phyloP scores from a whole-genome alignment of 2,797 vertebrate species.

The Botia kubotai region DNA sequence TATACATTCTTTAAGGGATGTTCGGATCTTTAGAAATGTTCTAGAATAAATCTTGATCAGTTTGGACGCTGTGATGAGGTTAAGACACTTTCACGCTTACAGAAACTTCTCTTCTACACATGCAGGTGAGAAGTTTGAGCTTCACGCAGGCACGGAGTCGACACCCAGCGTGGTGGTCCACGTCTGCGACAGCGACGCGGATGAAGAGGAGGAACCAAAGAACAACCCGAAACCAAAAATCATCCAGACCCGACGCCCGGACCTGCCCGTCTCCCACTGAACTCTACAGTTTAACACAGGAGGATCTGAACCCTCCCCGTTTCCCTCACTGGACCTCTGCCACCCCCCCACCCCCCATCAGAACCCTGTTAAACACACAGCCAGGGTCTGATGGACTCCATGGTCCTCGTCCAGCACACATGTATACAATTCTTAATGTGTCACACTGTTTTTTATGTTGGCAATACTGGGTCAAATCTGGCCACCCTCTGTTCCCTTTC shows the following conservation, averaged over 20 bases:
- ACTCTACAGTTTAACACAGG: constrained; percentile 48
- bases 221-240: constrained; percentile 87
- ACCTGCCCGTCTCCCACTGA: constrained; percentile 84
- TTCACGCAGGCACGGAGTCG: constrained; percentile 86
- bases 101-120: not conserved
- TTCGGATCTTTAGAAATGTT: no score
- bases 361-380: constrained; percentile 62
- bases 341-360: constrained; percentile 55
- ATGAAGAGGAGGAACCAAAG: constrained; percentile 83
- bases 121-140: constrained; percentile 86
- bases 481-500: constrained; percentile 19
- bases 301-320: constrained; percentile 44
- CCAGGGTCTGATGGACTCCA: constrained; percentile 59
- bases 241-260: constrained; percentile 85
- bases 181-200: constrained; percentile 85
- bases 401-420: constrained; percentile 42
- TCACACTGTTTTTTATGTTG: constrained; percentile 38
- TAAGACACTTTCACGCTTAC: not conserved
- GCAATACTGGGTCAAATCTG: constrained; percentile 27
- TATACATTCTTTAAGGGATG: no score
- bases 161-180: constrained; percentile 90
- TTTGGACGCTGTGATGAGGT: no score
- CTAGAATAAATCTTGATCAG: no score
- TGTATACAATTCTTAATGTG: constrained; percentile 28
- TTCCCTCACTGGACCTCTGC: constrained; percentile 57